These are phyloP conservation scores for Perca schrenkii DNA, from an alignment of 2,113 vertebrate species.

Conservation along the genomic window DNA sequence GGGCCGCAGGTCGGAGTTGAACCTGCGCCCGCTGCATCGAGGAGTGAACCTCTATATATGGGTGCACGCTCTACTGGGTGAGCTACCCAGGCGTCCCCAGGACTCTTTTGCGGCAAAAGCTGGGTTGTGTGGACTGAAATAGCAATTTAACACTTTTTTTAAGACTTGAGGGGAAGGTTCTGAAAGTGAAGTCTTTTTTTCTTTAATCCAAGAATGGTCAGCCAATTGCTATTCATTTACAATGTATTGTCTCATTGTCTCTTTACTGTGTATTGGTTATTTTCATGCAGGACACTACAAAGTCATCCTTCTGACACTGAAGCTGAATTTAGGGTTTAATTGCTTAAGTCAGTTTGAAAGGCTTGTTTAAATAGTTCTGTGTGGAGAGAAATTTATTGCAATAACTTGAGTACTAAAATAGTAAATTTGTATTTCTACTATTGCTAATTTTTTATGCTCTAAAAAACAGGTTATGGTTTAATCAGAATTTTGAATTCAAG, in stretches of 20 bases:
- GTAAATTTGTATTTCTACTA: background rate
- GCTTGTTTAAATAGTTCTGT: background rate
- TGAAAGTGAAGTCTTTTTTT: background rate
- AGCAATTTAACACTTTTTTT: too few species aligned
- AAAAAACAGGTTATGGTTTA: background rate
- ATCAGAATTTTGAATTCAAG: too few species aligned
- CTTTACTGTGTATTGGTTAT: background rate
- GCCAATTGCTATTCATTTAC: background rate
- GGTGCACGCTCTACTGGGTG: too few species aligned
- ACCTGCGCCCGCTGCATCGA: too few species aligned
- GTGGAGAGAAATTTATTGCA: background rate
- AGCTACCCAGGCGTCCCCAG: too few species aligned
- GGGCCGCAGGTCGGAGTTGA: too few species aligned
- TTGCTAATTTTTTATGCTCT: too few species aligned
- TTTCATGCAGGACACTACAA: background rate
- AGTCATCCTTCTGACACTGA: background rate
- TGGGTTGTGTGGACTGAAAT: too few species aligned
- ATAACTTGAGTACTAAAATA: background rate
- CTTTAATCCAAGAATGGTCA: too few species aligned
- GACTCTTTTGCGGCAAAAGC: too few species aligned
- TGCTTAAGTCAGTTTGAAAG: background rate
- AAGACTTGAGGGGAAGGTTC: background rate
- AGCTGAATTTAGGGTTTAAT: background rate
- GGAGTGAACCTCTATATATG: too few species aligned
- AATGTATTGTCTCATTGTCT: background rate